These are phyloP conservation scores for Dicentrarchus labrax DNA, from an alignment of 2,113 vertebrate species.

Conservation along the genomic window DNA sequence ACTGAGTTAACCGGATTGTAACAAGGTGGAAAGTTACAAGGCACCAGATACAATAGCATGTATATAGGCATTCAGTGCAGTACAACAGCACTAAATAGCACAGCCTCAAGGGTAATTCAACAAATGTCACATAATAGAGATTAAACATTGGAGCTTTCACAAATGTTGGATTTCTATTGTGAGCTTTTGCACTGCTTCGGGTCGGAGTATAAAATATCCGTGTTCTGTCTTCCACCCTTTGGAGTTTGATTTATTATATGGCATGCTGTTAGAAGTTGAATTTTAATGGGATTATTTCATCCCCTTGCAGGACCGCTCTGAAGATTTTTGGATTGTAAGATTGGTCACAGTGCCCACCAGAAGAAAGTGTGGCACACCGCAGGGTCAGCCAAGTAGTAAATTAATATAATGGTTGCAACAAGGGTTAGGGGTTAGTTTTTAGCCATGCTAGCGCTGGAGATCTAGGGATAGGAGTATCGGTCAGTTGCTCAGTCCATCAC, in stretches of 20 bases:
- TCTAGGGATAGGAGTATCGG: not conserved
- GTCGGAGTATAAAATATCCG: not conserved
- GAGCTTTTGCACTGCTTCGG: not conserved
- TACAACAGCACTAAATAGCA: not conserved
- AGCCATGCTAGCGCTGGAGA: too few relatives aligned
- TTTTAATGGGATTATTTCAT: not conserved
- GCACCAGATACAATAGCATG: not conserved
- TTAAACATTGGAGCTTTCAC: not conserved
- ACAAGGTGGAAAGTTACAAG: not conserved
- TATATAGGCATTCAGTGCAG: not conserved
- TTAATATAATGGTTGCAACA: too few relatives aligned
- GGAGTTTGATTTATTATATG: not conserved
- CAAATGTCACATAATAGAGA: not conserved
- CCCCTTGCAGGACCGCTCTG: not conserved
- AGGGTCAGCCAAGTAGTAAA: too few relatives aligned
- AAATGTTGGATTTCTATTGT: not conserved
- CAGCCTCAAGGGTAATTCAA: not conserved
- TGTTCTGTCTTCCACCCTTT: not conserved
- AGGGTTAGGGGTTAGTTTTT: too few relatives aligned
- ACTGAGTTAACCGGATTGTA: conserved; percentile 14
- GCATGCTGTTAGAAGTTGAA: not conserved
- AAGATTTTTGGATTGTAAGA: not conserved
- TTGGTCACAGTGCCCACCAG: not conserved
- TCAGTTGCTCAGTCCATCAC: not conserved
- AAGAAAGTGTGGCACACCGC: not conserved